Evolutionary conservation across 2,113 vertebrate genomes (phyloP).

Genomic region (Mesocricetus auratus): DNA sequence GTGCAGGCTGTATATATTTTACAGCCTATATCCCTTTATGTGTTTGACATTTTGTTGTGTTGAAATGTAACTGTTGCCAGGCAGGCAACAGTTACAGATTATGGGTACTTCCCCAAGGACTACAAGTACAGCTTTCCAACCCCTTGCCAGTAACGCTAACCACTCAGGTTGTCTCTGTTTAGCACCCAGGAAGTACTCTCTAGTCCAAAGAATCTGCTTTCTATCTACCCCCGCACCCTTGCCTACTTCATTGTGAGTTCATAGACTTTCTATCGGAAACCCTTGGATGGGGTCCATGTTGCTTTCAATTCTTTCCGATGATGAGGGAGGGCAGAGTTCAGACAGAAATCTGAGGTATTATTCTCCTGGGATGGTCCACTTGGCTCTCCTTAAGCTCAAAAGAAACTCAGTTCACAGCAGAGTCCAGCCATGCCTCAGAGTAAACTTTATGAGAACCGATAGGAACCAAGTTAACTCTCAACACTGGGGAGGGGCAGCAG

Average conservation of each 20-base stretch:
- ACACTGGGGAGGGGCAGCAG: neutral
- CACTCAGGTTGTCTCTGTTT: neutral
- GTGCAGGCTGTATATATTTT: neutral
- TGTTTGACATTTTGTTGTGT: conserved; percentile 39
- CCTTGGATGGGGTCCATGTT: neutral
- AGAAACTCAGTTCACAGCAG: neutral
- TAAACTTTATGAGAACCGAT: neutral
- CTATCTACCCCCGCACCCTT: neutral
- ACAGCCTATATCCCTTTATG: neutral
- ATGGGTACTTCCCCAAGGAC: neutral
- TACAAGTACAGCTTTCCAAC: neutral
- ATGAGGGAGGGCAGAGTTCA: neutral
- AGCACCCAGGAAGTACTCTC: neutral
- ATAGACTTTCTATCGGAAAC: neutral
- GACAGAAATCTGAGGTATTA: neutral
- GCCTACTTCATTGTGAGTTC: neutral
- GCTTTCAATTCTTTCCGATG: neutral
- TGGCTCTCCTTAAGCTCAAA: neutral
- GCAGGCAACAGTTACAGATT: neutral
- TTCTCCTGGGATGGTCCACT: neutral
- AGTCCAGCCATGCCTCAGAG: neutral
- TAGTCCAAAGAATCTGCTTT: neutral
- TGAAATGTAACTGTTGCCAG: conserved; percentile 11
- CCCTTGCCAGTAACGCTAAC: neutral
- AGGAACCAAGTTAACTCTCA: neutral